A percentile compares a stretch with the other conserved stretches of the same genome.
phyloP scores from a whole-genome alignment of 2,113 vertebrate species.

The Salvator merianae region DNA sequence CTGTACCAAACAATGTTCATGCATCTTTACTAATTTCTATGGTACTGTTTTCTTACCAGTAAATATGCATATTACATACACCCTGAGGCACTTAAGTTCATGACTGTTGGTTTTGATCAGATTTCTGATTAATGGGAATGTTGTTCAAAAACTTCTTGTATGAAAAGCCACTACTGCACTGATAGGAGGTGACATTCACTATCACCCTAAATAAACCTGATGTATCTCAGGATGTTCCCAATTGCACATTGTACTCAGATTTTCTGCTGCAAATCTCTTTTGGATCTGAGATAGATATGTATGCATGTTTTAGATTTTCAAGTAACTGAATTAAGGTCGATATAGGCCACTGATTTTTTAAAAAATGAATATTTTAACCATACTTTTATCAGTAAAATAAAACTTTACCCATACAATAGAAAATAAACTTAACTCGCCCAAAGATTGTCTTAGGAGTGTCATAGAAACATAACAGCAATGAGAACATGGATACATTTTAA shows the following conservation, averaged over 20 bases:
- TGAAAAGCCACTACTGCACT: constrained; percentile 8
- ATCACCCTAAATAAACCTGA: constrained; percentile 31
- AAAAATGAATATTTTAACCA: constrained; percentile 25
- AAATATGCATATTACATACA: constrained; percentile 45
- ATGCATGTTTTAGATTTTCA: not conserved
- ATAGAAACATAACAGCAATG: constrained; percentile 14
- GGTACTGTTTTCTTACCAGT: constrained; percentile 16
- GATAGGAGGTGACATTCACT: not conserved
- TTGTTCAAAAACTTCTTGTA: constrained; percentile 47
- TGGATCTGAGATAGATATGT: constrained; percentile 31
- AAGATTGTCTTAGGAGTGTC: constrained; percentile 17
- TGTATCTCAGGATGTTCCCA: constrained; percentile 21
- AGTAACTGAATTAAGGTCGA: not conserved
- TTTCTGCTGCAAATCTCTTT: not conserved
- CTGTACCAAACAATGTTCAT: constrained; percentile 43
- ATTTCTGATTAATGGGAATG: constrained; percentile 33
- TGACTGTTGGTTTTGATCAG: constrained; percentile 58
- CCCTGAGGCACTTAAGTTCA: constrained; percentile 42
- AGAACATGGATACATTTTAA: not conserved
- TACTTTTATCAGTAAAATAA: constrained; percentile 5
- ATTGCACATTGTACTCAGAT: not conserved
- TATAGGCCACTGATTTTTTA: constrained; percentile 21
- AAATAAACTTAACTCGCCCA: constrained; percentile 21
- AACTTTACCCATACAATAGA: not conserved
- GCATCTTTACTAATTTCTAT: not conserved